These are phyloP conservation scores for Mobula birostris DNA, from an alignment of 2,113 vertebrate species.

Conservation along the genomic window DNA sequence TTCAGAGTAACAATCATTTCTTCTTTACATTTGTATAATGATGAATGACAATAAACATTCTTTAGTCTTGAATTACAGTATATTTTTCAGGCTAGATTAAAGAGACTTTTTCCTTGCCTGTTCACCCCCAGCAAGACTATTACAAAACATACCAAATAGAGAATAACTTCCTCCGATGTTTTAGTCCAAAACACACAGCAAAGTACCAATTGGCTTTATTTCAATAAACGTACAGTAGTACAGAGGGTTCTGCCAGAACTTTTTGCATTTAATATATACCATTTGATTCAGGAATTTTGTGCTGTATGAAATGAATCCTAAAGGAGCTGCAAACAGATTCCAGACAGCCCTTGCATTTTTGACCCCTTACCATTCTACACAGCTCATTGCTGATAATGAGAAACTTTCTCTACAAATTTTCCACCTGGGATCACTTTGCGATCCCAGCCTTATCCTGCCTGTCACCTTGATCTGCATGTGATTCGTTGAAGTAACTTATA, in stretches of 20 bases:
- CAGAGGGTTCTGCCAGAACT: not conserved
- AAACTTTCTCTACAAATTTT: conserved; percentile 19
- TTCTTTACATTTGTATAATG: too few relatives aligned
- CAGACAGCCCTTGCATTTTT: conserved; percentile 27
- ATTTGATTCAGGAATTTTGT: conserved; percentile 24
- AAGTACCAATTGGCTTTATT: not conserved
- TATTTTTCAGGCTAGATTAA: not conserved
- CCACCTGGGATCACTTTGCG: conserved; percentile 6
- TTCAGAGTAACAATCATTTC: too few relatives aligned
- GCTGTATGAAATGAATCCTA: conserved; percentile 31
- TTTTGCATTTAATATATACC: conserved; percentile 19
- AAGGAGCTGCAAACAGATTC: not conserved
- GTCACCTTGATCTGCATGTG: not conserved
- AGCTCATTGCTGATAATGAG: conserved; percentile 1
- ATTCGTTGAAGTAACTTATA: not conserved
- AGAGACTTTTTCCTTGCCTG: not conserved
- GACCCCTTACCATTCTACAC: not conserved
- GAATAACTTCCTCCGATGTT: not conserved
- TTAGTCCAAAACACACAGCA: not conserved
- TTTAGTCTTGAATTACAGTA: not conserved
- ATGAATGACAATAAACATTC: too few relatives aligned
- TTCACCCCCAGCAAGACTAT: not conserved
- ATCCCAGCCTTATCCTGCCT: not conserved
- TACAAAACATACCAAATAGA: not conserved
- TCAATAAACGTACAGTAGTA: not conserved